These are phyloP conservation scores for Caenorhabditis wallacei DNA, from an alignment of 2,888 invertebrate genomes.

Conservation along the genomic window DNA sequence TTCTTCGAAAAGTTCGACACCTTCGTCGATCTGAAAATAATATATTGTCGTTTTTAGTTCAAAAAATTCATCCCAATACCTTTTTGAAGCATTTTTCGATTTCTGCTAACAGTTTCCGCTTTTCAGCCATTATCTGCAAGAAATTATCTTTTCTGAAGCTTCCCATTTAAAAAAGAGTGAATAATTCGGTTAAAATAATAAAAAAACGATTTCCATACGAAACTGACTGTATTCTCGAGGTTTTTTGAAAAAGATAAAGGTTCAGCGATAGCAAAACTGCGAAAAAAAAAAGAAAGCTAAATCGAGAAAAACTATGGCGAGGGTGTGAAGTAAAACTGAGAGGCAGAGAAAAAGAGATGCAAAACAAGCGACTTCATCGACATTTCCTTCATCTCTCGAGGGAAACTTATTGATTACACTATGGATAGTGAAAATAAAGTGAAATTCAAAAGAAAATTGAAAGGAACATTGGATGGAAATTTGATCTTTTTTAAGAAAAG, in stretches of 20 bases:
- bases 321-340: background rate
- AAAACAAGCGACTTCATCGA: constrained; percentile 50
- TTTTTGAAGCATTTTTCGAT: constrained; percentile 83
- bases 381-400: constrained; percentile 8
- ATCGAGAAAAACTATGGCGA: constrained; percentile 3
- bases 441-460: background rate
- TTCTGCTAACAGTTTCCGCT: constrained; percentile 81
- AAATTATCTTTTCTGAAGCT: background rate
- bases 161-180: too few species aligned
- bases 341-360: constrained; percentile 48
- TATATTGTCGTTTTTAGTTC: too few species aligned
- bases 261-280: constrained; percentile 3
- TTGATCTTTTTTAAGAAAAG: background rate
- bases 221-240: background rate
- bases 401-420: constrained; percentile 11
- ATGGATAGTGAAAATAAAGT: background rate
- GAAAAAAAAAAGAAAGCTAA: constrained; percentile 17
- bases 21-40: constrained; percentile 81
- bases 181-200: too few species aligned
- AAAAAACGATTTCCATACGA: too few species aligned
- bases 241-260: background rate
- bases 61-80: constrained; percentile 58
- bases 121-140: constrained; percentile 74
- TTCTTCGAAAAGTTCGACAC: constrained; percentile 82
- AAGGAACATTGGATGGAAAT: constrained; percentile 10